Evolutionary conservation across 2,888 invertebrate species (phyloP).

Genomic region (Epistrophella euchroma): DNA sequence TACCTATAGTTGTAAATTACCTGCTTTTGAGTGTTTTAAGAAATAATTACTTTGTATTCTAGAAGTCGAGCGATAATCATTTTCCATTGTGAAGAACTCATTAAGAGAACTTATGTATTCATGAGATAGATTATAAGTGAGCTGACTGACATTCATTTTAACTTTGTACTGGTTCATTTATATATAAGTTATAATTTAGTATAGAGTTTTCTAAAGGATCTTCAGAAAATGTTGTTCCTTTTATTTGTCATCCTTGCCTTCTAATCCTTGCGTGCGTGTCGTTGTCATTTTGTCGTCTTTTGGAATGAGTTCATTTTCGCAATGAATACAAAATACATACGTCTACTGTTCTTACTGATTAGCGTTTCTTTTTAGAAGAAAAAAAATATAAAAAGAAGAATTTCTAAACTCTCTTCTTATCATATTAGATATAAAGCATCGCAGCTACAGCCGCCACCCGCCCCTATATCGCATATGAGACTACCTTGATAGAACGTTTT

Average conservation of each 20-base stretch:
- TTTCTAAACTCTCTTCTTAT: neutral
- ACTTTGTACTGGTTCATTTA: neutral
- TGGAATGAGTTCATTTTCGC: constrained; percentile 60
- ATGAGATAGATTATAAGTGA: constrained; percentile 68
- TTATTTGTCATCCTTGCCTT: constrained; percentile 8
- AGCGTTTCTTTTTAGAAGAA: constrained; percentile 11
- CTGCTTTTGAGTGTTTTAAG: neutral
- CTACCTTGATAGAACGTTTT: neutral
- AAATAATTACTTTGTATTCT: constrained; percentile 20
- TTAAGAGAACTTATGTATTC: constrained; percentile 72
- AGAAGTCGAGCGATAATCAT: constrained; percentile 20
- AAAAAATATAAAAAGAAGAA: neutral
- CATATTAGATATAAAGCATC: too few species aligned
- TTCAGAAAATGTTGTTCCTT: neutral
- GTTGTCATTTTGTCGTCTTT: constrained; percentile 10
- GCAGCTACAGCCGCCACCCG: neutral
- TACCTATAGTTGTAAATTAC: neutral
- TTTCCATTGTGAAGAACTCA: constrained; percentile 67
- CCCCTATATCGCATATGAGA: neutral
- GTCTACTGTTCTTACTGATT: constrained; percentile 62
- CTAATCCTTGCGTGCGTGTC: neutral
- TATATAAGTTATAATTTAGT: neutral
- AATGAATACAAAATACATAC: constrained; percentile 69
- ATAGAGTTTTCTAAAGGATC: neutral
- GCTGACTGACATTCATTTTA: constrained; percentile 33